Evolutionary conservation across 2,888 invertebrate genomes (phyloP).

Genomic region (Baronia brevicornis): DNA sequence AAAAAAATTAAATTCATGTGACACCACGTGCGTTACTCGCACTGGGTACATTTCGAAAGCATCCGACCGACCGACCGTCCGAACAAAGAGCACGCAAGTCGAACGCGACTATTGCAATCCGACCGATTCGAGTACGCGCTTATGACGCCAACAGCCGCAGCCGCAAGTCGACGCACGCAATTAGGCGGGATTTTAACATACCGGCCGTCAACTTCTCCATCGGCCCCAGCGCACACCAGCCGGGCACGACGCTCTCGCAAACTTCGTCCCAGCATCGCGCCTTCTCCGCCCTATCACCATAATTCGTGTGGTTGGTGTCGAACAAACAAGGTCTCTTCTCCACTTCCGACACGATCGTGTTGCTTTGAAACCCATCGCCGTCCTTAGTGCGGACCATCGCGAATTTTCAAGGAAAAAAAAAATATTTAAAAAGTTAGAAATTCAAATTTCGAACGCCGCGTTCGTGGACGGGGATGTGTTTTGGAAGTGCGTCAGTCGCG

Average conservation of each 20-base stretch:
- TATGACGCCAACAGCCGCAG: conserved; percentile 18
- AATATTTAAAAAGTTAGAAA: conserved; percentile 19
- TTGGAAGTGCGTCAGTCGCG: conserved; percentile 25
- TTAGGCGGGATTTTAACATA: conserved; percentile 42
- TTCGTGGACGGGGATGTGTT: conserved; percentile 32
- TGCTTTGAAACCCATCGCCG: conserved; percentile 59
- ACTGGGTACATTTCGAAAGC: conserved; percentile 60
- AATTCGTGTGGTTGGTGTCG: conserved; percentile 57
- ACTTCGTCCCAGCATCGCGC: conserved; percentile 66
- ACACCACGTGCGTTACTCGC: conserved; percentile 51
- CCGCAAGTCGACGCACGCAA: conserved; percentile 33
- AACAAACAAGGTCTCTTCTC: conserved; percentile 59
- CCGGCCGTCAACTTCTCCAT: conserved; percentile 62
- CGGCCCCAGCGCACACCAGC: conserved; percentile 53
- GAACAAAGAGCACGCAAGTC: conserved; percentile 68
- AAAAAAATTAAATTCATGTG: conserved; percentile 24
- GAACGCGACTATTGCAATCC: conserved; percentile 48
- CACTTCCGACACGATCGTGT: conserved; percentile 56
- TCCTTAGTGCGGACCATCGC: conserved; percentile 61
- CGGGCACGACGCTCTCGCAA: conserved; percentile 60
- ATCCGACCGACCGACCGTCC: conserved; percentile 29
- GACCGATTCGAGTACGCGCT: conserved; percentile 30
- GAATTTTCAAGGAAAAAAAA: conserved; percentile 17
- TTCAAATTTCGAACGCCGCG: conserved; percentile 22
- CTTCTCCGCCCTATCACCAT: conserved; percentile 65